phyloP scores from a whole-genome alignment of 2,113 vertebrate genomes.

The rabbit (Oryctolagus cuniculus) region mOryCun1.1 NC_091439.1:50378001-50378500 shows the following conservation, averaged over 20 bases:
- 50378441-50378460: neutral
- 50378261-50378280: neutral
- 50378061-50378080: neutral
- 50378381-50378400: neutral
- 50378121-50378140: neutral
- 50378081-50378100: neutral
- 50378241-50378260: neutral
- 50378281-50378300: neutral
- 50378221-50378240: neutral
- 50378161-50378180: neutral
- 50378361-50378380: neutral
- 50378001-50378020: too few relatives aligned
- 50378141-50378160: neutral
- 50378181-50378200: neutral
- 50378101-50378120: neutral
- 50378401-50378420: neutral
- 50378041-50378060: too few relatives aligned
- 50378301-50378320: neutral
- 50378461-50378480: neutral
- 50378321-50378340: neutral
- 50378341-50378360: neutral
- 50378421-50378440: neutral
- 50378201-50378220: neutral
- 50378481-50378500: neutral
- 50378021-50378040: too few relatives aligned